Conservation (phyloP, 2,888 invertebrate genomes). For the Trisateles emortualis region DNA sequence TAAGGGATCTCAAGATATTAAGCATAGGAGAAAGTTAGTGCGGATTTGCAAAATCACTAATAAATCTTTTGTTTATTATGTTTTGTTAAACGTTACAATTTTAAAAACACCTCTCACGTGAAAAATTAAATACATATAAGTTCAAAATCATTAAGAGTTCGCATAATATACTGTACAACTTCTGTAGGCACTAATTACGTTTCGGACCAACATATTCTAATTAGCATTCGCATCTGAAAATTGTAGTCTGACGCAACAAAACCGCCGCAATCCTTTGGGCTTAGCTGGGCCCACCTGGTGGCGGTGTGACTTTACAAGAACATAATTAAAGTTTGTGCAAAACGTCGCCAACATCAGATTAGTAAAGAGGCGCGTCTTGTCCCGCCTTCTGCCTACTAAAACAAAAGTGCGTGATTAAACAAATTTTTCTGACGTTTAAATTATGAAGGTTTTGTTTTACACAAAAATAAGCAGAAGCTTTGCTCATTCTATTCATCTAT, state of each 20-base stretch:
- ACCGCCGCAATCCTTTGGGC: neutral
- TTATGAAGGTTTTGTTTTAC: slow-evolving; percentile 20
- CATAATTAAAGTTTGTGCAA: slow-evolving; percentile 71
- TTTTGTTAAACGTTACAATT: too few relatives aligned
- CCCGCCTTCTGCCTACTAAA: neutral
- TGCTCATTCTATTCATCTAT: neutral
- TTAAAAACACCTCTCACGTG: too few relatives aligned
- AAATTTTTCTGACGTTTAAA: slow-evolving; percentile 43
- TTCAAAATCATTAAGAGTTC: too few relatives aligned
- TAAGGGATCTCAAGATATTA: too few relatives aligned
- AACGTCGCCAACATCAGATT: slow-evolving; percentile 57
- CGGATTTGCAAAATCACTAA: too few relatives aligned
- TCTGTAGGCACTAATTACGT: too few relatives aligned
- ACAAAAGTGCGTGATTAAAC: slow-evolving; percentile 31
- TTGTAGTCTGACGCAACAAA: neutral
- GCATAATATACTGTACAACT: too few relatives aligned
- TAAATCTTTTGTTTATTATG: too few relatives aligned
- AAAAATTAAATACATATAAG: too few relatives aligned
- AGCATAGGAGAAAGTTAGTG: too few relatives aligned
- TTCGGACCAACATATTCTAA: neutral
- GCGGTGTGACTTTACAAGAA: slow-evolving; percentile 61
- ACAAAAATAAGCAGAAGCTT: neutral
- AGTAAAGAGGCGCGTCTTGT: slow-evolving; percentile 20
- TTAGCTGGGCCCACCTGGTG: slow-evolving; percentile 37
- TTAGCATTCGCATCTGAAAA: neutral